A percentile compares a stretch with the other conserved stretches of the same genome.
Evolutionary conservation across 1,140 invertebrate genomes (phyloP).

Genomic region (Panagrolaimus sp.): DNA sequence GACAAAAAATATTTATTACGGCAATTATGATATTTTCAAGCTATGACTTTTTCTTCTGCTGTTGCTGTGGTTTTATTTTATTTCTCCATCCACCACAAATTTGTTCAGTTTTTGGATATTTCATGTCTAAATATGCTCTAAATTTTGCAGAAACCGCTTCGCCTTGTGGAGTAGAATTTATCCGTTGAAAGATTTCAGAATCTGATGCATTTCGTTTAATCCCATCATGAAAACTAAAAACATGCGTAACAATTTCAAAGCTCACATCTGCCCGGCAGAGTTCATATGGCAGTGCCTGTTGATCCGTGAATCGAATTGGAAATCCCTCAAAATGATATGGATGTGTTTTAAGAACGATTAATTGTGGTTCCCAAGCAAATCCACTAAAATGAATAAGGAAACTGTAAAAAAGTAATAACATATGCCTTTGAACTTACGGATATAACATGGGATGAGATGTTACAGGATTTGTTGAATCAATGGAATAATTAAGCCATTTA

Average conservation of each 20-base stretch:
- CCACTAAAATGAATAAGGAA: no score
- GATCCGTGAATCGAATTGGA: neutral
- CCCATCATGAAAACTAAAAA: neutral
- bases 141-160: neutral
- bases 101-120: neutral
- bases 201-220: neutral
- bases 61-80: no score
- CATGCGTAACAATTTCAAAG: neutral
- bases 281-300: neutral
- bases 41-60: no score
- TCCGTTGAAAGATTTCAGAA: neutral
- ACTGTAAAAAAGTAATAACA: no score
- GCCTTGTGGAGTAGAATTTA: neutral
- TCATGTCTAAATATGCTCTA: neutral
- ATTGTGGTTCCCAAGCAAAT: neutral
- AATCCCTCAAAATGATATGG: neutral
- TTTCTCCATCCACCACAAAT: neutral
- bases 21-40: no score
- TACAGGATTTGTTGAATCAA: neutral
- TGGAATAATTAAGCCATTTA: neutral
- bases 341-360: neutral
- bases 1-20: no score
- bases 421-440: no score
- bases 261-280: neutral
- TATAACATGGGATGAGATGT: neutral